These are phyloP conservation scores for Steinernema carpocapsae DNA, from an alignment of 2,888 invertebrate species.

Conservation along the genomic window DNA sequence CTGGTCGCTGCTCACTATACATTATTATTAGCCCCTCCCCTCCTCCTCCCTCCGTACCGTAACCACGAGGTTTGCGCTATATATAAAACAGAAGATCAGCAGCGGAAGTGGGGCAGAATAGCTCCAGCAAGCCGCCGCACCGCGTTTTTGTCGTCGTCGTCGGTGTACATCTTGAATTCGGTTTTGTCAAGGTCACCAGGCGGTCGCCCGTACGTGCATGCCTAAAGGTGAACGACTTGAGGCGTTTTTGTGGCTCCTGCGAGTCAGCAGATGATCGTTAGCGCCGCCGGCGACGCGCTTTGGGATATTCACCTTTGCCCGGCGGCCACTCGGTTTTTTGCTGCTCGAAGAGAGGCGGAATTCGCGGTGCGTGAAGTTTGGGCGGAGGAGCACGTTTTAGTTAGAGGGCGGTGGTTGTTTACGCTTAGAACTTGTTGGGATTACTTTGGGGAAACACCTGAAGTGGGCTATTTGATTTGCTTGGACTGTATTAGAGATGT, in stretches of 20 bases:
- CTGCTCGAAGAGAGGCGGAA: not conserved
- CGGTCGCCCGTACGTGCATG: not conserved
- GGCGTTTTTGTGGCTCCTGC: constrained; percentile 5
- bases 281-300: not conserved
- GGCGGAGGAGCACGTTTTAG: too few species aligned
- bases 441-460: too few species aligned
- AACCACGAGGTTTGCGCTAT: not conserved
- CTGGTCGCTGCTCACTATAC: not conserved
- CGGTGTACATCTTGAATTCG: not conserved
- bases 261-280: constrained; percentile 21
- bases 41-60: not conserved
- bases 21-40: not conserved
- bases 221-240: constrained; percentile 27
- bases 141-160: constrained; percentile 19
- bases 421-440: too few species aligned
- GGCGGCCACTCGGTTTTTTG: not conserved
- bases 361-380: too few species aligned
- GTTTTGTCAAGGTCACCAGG: constrained; percentile 22
- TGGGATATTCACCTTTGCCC: not conserved
- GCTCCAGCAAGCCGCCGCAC: too few species aligned
- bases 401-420: too few species aligned
- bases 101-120: not conserved
- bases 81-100: not conserved
- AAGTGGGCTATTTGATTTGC: too few species aligned
- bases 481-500: too few species aligned